A percentile compares a stretch with the other conserved stretches of the same genome.
Evolutionary conservation across 2,888 invertebrate genomes (phyloP).

Genomic region (Drosophila limbata): DNA sequence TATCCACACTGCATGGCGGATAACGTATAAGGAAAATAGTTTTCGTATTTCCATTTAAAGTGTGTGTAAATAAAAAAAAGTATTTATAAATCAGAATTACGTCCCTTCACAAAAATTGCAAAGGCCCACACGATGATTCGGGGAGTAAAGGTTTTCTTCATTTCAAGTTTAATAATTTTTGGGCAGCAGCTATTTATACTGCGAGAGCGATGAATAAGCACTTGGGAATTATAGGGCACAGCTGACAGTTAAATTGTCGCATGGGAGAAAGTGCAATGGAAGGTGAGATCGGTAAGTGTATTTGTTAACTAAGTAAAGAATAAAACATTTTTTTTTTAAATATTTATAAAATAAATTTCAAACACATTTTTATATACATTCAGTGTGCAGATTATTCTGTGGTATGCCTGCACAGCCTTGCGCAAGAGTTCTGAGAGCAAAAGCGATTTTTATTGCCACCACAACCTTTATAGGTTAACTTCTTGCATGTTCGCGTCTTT

Average conservation of each 20-base stretch:
- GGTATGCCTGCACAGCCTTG: not conserved
- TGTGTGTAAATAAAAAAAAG: constrained; percentile 17
- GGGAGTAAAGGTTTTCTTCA: constrained; percentile 71
- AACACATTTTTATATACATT: not conserved
- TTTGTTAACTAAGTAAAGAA: not conserved
- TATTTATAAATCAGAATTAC: constrained; percentile 71
- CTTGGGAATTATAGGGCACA: constrained; percentile 56
- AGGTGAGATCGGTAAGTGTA: not conserved
- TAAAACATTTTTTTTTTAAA: not conserved
- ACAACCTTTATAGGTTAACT: constrained; percentile 38
- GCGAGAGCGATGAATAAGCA: not conserved
- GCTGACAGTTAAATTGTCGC: not conserved
- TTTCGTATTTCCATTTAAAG: constrained; percentile 7
- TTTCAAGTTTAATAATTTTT: rapidly evolving
- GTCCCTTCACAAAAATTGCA: constrained; percentile 69
- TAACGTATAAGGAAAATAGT: constrained; percentile 82
- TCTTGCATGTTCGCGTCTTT: constrained; percentile 7
- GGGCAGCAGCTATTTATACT: constrained; percentile 25
- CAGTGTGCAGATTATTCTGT: not conserved
- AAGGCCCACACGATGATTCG: constrained; percentile 78
- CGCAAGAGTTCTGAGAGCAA: constrained; percentile 26
- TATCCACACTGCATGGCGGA: constrained; percentile 94
- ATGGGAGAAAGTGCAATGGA: not conserved
- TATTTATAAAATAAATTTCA: too few species aligned
- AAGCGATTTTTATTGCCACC: constrained; percentile 47